Conservation (phyloP, 2,113 vertebrate genomes). For the Pseudopodoces humilis region DNA sequence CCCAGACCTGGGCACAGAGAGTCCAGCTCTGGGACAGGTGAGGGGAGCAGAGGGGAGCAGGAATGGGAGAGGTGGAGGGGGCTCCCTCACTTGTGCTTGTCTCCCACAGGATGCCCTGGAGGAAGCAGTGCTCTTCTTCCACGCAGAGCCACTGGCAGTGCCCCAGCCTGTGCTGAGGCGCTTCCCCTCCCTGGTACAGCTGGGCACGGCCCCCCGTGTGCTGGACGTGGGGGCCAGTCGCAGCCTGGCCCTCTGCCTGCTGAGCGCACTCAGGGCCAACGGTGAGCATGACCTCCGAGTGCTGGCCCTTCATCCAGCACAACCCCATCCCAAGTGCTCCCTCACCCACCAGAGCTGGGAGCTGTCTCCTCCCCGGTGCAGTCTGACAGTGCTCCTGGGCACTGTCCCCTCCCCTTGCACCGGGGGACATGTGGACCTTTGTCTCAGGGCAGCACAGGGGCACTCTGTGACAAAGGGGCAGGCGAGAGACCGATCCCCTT, state of each 20-base stretch:
- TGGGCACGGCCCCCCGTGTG: conserved; percentile 78
- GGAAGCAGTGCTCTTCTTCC: conserved; percentile 70
- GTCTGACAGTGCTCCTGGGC: not conserved
- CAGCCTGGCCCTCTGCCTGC: conserved; percentile 79
- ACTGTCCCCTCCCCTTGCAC: not conserved
- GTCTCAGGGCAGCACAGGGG: not conserved
- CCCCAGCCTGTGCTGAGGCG: conserved; percentile 82
- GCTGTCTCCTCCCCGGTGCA: accelerated
- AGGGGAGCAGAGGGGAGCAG: not conserved
- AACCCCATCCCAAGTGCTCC: accelerated
- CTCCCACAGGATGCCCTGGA: conserved; percentile 69
- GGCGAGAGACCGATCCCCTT: not conserved
- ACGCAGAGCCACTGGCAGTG: conserved; percentile 76
- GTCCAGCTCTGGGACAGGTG: conserved; percentile 24
- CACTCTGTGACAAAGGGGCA: not conserved
- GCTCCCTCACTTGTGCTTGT: not conserved
- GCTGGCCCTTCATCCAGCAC: not conserved
- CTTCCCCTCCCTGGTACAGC: conserved; percentile 83
- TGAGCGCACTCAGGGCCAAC: conserved; percentile 81
- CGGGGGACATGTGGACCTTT: accelerated
- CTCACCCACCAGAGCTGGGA: not conserved
- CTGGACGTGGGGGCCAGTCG: conserved; percentile 79
- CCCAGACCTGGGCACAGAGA: not conserved
- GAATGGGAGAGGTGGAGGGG: not conserved
- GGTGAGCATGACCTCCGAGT: conserved; percentile 47